These are phyloP conservation scores for Acanthopleura granulata DNA, from an alignment of 2,888 invertebrate species.

Conservation along the genomic window DNA sequence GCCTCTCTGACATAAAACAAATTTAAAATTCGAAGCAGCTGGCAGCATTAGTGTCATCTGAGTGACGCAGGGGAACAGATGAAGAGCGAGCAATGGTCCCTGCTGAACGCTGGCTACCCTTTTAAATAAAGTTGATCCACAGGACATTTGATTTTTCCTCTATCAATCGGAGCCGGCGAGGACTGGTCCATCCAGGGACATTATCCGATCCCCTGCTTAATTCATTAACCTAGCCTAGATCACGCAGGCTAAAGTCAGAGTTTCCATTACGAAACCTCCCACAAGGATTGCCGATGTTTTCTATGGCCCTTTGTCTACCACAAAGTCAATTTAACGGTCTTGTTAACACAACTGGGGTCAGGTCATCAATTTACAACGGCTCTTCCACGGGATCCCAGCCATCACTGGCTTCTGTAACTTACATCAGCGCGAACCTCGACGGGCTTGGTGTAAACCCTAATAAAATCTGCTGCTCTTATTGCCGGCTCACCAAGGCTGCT, in stretches of 20 bases:
- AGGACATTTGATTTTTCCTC: slow-evolving; percentile 1
- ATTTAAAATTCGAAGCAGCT: slow-evolving; percentile 2
- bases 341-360: neutral
- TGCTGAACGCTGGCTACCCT: neutral
- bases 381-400: neutral
- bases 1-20: neutral
- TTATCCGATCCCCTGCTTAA: neutral
- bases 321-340: slow-evolving; percentile 19
- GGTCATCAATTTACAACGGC: slow-evolving; percentile 1
- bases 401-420: no score
- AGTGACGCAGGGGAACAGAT: neutral
- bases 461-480: no score
- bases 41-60: slow-evolving; percentile 1
- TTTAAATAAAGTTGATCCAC: slow-evolving; percentile 3
- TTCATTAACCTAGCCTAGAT: neutral
- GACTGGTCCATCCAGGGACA: neutral
- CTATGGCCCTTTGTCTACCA: slow-evolving; percentile 11
- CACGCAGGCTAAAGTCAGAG: neutral
- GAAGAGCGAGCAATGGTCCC: slow-evolving; percentile 3
- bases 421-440: no score
- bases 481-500: no score
- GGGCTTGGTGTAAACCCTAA: no score
- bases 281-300: slow-evolving; percentile 6
- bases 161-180: neutral
- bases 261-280: slow-evolving; percentile 16